Base-by-base conservation (phyloP, 1,140 invertebrate genomes). In the Papilio polytes region DNA sequence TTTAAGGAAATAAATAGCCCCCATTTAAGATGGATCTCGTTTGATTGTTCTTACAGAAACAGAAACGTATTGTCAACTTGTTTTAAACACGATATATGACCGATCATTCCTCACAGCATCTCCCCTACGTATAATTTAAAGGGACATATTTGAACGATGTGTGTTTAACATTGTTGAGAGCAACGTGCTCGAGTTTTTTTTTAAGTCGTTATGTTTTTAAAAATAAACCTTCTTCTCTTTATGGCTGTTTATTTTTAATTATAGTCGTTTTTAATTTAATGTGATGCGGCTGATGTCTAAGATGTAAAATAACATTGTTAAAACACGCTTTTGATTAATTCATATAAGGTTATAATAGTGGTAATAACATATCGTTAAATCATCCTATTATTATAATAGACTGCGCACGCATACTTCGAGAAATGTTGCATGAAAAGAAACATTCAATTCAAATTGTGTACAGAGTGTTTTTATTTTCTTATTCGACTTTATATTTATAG, bases 61-160 rank as follows among this genome's bases (percentile, higher is more conserved):
- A 59, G 31, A 36, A 6, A 46, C 76, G 77, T 78, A 78, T 78
- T 78, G 77, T 78, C 77, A 78, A 78, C 77, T 78, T 56, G 56
- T 78, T 78, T 78, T 63, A 78, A 78, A 78, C 56, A 78, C 77
- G 77, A 63, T 84, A 84, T 84, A 87, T 84, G 85, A 82, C 84
- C 87, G 85, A 90, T 89, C 85, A 91, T 90, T 89, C 89, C 89
- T 92, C 91, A 89, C 87, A 80, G 82, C 82, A 77, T 84, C 77
- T 82, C 86, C 88, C 84, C 85, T 88, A 78, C 78, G 84, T 83
- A 85, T 81, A 83, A 85, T 88, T 86, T 83, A 87, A 79, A 85
- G 84, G 82, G 85, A 81, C 85, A 83, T 84, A 84, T 86, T 87
- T 85, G 89, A 88, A 79, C 86, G 86, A 88, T 85, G 84, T 85